These are phyloP conservation scores for Alloplasta piceator DNA, from an alignment of 2,888 invertebrate species.

Conservation along the genomic window DNA sequence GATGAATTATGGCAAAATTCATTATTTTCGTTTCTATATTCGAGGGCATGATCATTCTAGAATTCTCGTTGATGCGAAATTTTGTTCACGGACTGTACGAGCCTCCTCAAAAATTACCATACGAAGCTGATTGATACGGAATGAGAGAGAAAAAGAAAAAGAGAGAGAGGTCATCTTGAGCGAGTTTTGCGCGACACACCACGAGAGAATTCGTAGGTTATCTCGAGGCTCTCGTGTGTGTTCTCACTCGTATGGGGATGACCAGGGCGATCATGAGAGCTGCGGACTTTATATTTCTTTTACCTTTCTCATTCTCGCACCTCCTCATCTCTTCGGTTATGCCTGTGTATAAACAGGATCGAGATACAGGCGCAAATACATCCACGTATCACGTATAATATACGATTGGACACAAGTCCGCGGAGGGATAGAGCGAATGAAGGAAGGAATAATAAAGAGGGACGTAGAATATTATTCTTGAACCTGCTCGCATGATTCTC, in stretches of 20 bases:
- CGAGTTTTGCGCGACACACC: conserved; percentile 15
- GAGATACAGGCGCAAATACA: conserved; percentile 35
- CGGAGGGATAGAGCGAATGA: conserved; percentile 61
- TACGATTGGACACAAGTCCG: conserved; percentile 48
- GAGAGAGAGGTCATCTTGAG: neutral
- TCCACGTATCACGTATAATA: conserved; percentile 1
- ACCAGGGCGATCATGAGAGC: conserved; percentile 50
- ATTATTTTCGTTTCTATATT: too few species aligned
- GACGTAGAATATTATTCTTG: conserved; percentile 27
- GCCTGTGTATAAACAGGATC: neutral
- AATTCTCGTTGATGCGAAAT: too few species aligned
- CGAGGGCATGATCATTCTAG: too few species aligned
- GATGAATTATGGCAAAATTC: too few species aligned
- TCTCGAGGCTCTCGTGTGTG: neutral
- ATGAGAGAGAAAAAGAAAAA: conserved; percentile 9
- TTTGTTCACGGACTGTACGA: too few species aligned
- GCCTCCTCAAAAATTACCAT: neutral
- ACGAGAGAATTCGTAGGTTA: conserved; percentile 31
- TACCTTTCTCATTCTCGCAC: conserved; percentile 57
- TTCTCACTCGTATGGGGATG: conserved; percentile 13
- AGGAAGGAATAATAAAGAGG: conserved; percentile 60
- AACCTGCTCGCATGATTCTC: conserved; percentile 48
- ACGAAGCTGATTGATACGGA: conserved; percentile 18
- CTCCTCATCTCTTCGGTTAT: conserved; percentile 32
- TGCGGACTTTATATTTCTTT: conserved; percentile 28